These are phyloP conservation scores for Melospiza melodia DNA, from an alignment of 2,113 vertebrate genomes.

Conservation along the genomic window DNA sequence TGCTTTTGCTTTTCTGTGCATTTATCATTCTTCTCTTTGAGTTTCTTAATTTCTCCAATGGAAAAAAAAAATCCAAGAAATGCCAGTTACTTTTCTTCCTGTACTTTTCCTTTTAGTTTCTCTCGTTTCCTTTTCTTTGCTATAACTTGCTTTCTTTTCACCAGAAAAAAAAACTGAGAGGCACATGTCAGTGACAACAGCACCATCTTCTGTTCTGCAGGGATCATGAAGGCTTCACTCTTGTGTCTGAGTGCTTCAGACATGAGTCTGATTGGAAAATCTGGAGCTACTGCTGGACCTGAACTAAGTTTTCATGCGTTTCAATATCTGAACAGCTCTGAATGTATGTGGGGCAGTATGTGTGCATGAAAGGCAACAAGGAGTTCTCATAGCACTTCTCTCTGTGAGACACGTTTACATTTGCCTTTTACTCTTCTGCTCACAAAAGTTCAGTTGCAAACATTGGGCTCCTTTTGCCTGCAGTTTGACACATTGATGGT, in stretches of 20 bases:
- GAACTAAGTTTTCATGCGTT: neutral
- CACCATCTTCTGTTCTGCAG: conserved; percentile 64
- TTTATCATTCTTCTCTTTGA: neutral
- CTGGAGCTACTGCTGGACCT: neutral
- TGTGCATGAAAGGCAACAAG: neutral
- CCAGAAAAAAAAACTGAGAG: neutral
- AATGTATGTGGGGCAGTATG: neutral
- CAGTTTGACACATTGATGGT: neutral
- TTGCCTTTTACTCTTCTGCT: neutral
- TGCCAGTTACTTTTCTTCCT: neutral
- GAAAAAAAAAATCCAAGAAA: neutral
- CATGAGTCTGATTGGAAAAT: neutral
- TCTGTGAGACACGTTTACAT: neutral
- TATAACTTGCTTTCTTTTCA: neutral
- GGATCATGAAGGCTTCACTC: neutral
- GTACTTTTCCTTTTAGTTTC: neutral
- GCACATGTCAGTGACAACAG: conserved; percentile 36
- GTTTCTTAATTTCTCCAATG: neutral
- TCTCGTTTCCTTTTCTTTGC: neutral
- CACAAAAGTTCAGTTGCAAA: neutral
- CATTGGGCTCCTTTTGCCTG: neutral
- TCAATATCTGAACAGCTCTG: neutral
- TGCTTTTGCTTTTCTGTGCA: neutral
- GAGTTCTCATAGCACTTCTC: neutral
- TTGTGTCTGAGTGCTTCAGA: neutral